Evolutionary conservation across 2,113 vertebrate genomes (phyloP).

Genomic region (Trichomycterus rosablanca): DNA sequence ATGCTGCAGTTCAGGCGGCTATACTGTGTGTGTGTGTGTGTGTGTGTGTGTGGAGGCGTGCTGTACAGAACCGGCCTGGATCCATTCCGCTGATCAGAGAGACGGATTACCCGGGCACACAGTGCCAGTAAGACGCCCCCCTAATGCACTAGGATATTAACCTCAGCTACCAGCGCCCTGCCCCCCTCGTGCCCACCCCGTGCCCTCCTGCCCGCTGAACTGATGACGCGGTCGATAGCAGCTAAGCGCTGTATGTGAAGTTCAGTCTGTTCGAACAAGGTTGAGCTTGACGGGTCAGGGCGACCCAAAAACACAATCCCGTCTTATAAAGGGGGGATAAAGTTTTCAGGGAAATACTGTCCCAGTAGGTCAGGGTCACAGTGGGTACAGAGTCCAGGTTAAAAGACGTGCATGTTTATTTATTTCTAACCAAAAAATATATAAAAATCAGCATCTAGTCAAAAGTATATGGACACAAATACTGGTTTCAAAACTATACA

Average conservation of each 20-base stretch:
- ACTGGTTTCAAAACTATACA: no score
- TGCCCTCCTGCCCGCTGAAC: constrained; percentile 52
- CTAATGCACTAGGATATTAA: constrained; percentile 43
- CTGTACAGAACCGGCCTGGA: constrained; percentile 13
- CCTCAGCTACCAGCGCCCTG: constrained; percentile 22
- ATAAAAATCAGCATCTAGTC: no score
- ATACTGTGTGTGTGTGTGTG: background rate
- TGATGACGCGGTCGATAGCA: constrained; percentile 62
- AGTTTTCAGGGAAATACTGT: no score
- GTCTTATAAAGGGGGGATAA: no score
- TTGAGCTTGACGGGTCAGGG: constrained; percentile 47
- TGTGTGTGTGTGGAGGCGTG: constrained; percentile 4
- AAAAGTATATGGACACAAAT: no score
- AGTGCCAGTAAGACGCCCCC: constrained; percentile 23
- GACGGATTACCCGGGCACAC: constrained; percentile 31
- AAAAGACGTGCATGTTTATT: no score
- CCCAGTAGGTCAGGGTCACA: no score
- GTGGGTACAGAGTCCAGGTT: no score
- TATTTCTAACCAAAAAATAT: no score
- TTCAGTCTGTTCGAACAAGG: constrained; percentile 42
- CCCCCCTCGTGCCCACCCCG: constrained; percentile 19
- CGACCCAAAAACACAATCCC: constrained; percentile 35
- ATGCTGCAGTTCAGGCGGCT: background rate
- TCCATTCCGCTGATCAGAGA: constrained; percentile 42
- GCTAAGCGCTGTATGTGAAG: constrained; percentile 30